Evolutionary conservation across 2,797 vertebrate genomes (phyloP).

Genomic region (Triplophysa bombifrons): DNA sequence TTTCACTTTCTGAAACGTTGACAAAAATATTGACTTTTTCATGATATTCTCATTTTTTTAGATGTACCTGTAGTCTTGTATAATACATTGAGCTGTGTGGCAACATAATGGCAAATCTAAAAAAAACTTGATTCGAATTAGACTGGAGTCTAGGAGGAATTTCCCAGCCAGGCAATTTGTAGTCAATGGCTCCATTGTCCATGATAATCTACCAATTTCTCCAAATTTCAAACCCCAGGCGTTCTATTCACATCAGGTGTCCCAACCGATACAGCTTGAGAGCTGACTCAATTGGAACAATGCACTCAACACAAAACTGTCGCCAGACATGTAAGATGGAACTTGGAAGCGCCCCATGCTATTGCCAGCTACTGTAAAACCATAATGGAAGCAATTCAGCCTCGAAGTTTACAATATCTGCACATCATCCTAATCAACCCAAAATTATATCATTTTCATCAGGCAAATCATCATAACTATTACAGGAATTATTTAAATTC

Average conservation of each 20-base stretch:
- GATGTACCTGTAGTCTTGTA: background rate
- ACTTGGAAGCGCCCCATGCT: background rate
- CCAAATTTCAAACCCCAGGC: slow-evolving; percentile 2
- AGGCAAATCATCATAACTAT: background rate
- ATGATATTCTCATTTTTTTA: too few relatives aligned
- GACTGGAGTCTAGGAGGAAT: background rate
- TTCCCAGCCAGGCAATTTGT: slow-evolving; percentile 9
- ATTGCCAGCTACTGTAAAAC: background rate
- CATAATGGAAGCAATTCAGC: background rate
- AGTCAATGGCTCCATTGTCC: background rate
- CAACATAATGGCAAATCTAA: background rate
- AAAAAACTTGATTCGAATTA: slow-evolving; percentile 5
- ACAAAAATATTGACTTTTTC: too few relatives aligned
- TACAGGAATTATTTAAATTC: too few relatives aligned
- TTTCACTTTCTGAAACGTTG: too few relatives aligned
- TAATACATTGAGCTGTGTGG: background rate
- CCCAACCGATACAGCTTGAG: too few relatives aligned
- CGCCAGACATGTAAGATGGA: background rate
- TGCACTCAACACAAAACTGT: background rate
- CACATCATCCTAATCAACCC: background rate
- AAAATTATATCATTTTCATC: background rate
- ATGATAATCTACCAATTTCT: slow-evolving; percentile 7
- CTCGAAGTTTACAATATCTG: background rate
- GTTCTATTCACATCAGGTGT: background rate
- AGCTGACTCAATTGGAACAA: slow-evolving; percentile 20